Conservation (phyloP, 2,113 vertebrate species). For the Paraplagusia blochii region DNA sequence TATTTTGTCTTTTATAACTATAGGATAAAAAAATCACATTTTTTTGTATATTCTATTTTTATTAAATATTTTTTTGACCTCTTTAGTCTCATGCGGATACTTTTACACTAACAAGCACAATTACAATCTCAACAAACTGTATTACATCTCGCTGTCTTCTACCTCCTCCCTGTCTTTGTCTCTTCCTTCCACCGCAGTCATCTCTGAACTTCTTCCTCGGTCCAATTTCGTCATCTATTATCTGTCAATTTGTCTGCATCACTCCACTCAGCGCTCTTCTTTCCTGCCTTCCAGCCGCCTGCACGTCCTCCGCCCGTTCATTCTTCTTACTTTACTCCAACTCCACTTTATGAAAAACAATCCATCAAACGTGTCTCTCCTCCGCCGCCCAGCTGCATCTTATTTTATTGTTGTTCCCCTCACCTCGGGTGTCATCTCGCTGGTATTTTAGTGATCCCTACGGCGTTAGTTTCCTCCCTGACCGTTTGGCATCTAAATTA, state of each 20-base stretch:
- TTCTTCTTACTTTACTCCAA: slow-evolving; percentile 20
- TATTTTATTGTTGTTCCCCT: slow-evolving; percentile 4
- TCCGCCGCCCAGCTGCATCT: slow-evolving; percentile 2
- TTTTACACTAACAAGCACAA: too few relatives aligned
- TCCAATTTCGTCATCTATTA: neutral
- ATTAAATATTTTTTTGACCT: too few relatives aligned
- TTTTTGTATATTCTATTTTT: too few relatives aligned
- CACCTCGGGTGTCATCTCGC: neutral
- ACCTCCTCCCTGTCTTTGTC: too few relatives aligned
- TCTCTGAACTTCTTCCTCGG: neutral
- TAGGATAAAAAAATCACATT: too few relatives aligned
- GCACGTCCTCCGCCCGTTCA: slow-evolving; percentile 6
- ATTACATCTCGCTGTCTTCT: too few relatives aligned
- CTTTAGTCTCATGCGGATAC: too few relatives aligned
- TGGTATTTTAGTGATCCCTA: slow-evolving; percentile 7
- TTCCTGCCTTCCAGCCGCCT: neutral
- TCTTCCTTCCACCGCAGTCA: neutral
- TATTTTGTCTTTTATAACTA: too few relatives aligned
- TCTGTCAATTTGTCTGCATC: neutral
- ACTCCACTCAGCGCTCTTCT: neutral
- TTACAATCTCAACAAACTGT: too few relatives aligned
- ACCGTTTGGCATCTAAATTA: slow-evolving; percentile 39
- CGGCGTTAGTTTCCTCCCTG: neutral
- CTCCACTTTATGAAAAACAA: slow-evolving; percentile 39
- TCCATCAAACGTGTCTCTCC: slow-evolving; percentile 18